Base-by-base conservation (phyloP, 2,797 vertebrate species). In the Clarias fuscus region DNA sequence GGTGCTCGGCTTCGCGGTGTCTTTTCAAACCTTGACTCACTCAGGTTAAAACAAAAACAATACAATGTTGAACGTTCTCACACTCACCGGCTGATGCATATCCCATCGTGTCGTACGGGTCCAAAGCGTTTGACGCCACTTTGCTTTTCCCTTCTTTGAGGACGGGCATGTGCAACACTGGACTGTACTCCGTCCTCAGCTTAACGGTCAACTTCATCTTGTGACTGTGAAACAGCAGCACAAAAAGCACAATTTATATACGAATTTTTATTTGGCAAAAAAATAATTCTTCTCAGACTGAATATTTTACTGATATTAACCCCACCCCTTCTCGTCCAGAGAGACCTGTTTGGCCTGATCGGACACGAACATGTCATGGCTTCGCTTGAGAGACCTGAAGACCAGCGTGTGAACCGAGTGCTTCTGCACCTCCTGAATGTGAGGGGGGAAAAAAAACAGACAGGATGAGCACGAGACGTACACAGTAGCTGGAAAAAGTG, bases 391-490 rank as follows among this genome's bases (percentile, higher is more conserved):
- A 33, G 98, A 99, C 56, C 98, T 97, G 95, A 99, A 99, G 88
- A 99, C 97, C 91, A 99, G 94, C 0, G 98, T 99, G 93, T 99
- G 98, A 87, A 99, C 98, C n/a, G 98, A 99, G 91, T 99, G 98
- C 88, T 99, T 99, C 40, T 99, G 98, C 24, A 99, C 98, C 72
- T 99, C 98, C 98, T 99, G 30, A 27, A 86, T 33, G 79, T 53
- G 18, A 11, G 53, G 56, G 0, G 33, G 30, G 30, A n/a, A 33
- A 79, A 18, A 75, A 61, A 40, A 81, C 37, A 10, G 40, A 27
- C 10, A 48, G 24, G 40, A 27, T 18, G 15, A 48, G 40, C 4
- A 48, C n/a, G 3, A n/a, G 13, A 48, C 0, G 1, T 67, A 15
- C 10, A 43, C 33, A 43, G 20, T 24, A 24, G 8, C 43, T 37